Percentiles rank a stretch among this genome's conserved stretches.
Conservation (phyloP, 2,888 invertebrate species). For the Melinopterus prodromus region DNA sequence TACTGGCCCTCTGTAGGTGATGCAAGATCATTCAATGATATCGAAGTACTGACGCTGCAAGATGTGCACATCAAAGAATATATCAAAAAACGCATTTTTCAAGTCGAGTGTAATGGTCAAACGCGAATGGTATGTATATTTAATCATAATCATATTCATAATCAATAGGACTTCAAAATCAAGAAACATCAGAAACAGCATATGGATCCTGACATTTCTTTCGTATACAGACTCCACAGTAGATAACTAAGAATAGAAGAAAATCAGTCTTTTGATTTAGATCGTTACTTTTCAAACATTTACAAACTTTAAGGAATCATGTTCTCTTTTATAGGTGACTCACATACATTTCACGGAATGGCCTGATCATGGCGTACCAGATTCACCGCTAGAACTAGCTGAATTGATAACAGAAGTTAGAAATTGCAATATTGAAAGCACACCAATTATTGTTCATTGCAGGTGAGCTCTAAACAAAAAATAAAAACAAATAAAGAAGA, state of each 20-base stretch:
- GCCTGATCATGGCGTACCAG: constrained; percentile 64
- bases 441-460: constrained; percentile 66
- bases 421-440: constrained; percentile 43
- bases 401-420: neutral
- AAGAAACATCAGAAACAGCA: no score
- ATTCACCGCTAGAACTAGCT: neutral
- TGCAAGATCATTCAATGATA: neutral
- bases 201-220: no score
- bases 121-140: constrained; percentile 50
- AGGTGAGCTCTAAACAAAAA: constrained; percentile 45
- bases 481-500: neutral
- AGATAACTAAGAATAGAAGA: no score
- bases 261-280: neutral
- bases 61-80: neutral
- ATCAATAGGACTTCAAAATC: no score
- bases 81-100: neutral
- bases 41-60: neutral
- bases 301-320: no score
- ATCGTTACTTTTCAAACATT: neutral
- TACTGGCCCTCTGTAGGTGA: neutral
- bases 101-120: constrained; percentile 41
- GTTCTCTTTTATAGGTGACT: constrained; percentile 53
- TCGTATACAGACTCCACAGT: no score
- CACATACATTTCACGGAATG: constrained; percentile 64
- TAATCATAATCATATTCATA: neutral